Conservation (phyloP, 2,113 vertebrate species). For the Lampris megalopsis region DNA sequence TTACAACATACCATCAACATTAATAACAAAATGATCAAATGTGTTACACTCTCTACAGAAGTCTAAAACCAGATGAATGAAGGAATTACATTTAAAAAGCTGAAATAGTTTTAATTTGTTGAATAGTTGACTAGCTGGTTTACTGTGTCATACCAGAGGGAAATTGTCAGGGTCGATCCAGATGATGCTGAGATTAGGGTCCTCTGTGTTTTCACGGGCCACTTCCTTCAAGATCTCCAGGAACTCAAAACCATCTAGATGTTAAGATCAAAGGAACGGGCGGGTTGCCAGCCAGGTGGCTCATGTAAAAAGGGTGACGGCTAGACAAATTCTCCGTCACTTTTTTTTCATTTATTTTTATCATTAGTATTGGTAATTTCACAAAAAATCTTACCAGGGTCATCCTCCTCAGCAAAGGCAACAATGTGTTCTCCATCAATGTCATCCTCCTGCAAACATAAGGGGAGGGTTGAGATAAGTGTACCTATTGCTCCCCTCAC, state of each 20-base stretch:
- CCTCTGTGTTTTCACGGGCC: constrained; percentile 90
- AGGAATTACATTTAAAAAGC: not conserved
- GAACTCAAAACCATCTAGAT: constrained; percentile 90
- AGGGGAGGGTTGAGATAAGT: not conserved
- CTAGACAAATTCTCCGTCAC: not conserved
- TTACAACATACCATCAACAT: too few relatives aligned
- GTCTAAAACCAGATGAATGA: not conserved
- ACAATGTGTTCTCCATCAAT: constrained; percentile 93
- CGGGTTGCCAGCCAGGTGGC: not conserved
- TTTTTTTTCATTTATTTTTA: not conserved
- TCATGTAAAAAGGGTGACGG: not conserved
- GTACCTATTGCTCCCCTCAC: not conserved
- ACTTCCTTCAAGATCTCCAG: constrained; percentile 92
- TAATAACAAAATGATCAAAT: too few relatives aligned
- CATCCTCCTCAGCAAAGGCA: constrained; percentile 92
- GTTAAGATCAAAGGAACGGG: constrained; percentile 19
- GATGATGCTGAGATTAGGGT: constrained; percentile 94
- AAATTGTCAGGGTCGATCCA: constrained; percentile 95
- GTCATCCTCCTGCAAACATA: constrained; percentile 86
- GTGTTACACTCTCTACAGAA: too few relatives aligned
- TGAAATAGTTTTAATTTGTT: not conserved
- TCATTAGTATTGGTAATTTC: not conserved
- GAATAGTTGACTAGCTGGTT: not conserved
- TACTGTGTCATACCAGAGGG: constrained; percentile 85
- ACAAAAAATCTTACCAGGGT: constrained; percentile 82